Base-by-base conservation (phyloP, 2,888 invertebrate species). In the Ypsolopha scabrella region DNA sequence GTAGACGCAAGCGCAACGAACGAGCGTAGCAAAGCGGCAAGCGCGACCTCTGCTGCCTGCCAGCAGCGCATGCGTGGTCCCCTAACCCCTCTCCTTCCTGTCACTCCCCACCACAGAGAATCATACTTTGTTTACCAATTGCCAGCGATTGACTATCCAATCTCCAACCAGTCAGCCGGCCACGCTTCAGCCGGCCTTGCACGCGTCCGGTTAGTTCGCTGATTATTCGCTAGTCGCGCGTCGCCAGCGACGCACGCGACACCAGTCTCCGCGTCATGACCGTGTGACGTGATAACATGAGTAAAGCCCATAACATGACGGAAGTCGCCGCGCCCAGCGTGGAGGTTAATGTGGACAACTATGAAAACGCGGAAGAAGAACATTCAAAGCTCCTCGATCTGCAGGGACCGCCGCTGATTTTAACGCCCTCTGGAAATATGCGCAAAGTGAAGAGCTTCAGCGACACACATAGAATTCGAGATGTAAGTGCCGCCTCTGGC, bases 11-110 rank as follows among this genome's bases (percentile, higher is more conserved):
- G 95, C 60, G 95, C 95, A 65, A 93, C 79, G 93, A 11, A 46
- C 9, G 34, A 8, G 8, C n/a, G 6, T 9, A 39, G n/a, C 39
- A 39, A 39, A 11, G 11, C 8, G 39, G 94, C 94, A 86, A 94
- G 53, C 92, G 94, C 91, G 94, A 94, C 53, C 94, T 93, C 72
- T 83, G 94, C 66, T 88, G 9, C 34, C 8, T 10, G 38, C 38
- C n/a, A 1, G 95, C 95, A 61, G 70, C 89, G 95, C 73, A 78
- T 73, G 80, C 95, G 94, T 65, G 93, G 95, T 60, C 94, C 94
- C 88, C 94, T 94, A 57, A 92, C 94, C 64, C 93, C 87, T 95
- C 96, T 86, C 94, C 94, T 94, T 71, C 73, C 69, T 70, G 72
- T 67, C 60, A 63, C 67, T 67, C 67, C 75, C 80, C 81, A 62